A percentile compares a stretch with the other conserved stretches of the same genome.
Conservation (phyloP, 2,888 invertebrate species). For the Ptychoptera contaminata region DNA sequence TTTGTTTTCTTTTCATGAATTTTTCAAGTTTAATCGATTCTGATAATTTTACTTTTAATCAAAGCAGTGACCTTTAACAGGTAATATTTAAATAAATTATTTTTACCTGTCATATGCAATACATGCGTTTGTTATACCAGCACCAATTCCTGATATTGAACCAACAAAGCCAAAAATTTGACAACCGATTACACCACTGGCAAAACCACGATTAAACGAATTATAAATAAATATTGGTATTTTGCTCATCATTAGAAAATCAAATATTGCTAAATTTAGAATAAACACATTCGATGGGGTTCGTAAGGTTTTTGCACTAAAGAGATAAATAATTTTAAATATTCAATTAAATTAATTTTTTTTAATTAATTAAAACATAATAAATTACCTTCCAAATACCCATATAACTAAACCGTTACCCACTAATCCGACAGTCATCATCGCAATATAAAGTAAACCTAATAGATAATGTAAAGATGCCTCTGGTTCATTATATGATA, state of each 20-base stretch:
- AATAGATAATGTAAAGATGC: slow-evolving; percentile 66
- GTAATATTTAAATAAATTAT: too few relatives aligned
- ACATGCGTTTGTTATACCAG: slow-evolving; percentile 64
- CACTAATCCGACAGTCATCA: slow-evolving; percentile 51
- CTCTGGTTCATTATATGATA: slow-evolving; percentile 62
- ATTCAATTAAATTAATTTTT: too few relatives aligned
- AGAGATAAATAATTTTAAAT: background rate
- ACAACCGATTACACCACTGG: slow-evolving; percentile 56
- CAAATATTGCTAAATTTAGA: slow-evolving; percentile 64
- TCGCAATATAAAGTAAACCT: slow-evolving; percentile 58
- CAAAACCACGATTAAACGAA: slow-evolving; percentile 63
- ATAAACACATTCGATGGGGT: slow-evolving; percentile 70
- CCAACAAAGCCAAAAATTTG: slow-evolving; percentile 63
- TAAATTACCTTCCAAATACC: slow-evolving; percentile 43
- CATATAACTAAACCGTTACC: slow-evolving; percentile 79
- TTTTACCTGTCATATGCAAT: slow-evolving; percentile 64
- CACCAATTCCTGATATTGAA: slow-evolving; percentile 64
- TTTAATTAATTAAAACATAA: background rate
- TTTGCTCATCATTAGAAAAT: slow-evolving; percentile 78
- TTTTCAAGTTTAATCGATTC: too few relatives aligned
- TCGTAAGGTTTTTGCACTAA: slow-evolving; percentile 25
- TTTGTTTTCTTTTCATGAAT: too few relatives aligned
- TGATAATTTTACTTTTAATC: too few relatives aligned
- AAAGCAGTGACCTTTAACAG: too few relatives aligned
- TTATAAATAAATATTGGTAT: slow-evolving; percentile 75